phyloP scores from a whole-genome alignment of 1,140 invertebrate species.

The Pogonomyrmex barbatus region DNA sequence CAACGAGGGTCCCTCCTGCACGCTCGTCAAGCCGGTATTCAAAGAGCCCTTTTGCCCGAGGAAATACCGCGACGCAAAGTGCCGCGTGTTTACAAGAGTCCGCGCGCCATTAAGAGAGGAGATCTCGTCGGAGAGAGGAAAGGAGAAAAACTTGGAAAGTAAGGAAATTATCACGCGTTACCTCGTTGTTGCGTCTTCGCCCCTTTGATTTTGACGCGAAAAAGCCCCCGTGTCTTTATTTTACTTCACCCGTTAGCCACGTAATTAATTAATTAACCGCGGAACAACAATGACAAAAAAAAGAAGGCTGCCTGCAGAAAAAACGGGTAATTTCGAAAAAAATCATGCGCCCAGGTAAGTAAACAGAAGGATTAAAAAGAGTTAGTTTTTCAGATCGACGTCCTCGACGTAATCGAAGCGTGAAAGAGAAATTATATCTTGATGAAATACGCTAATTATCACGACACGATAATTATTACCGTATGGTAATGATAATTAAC shows the following conservation, averaged over 20 bases:
- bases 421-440: neutral
- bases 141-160: constrained; percentile 19
- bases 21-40: constrained; percentile 59
- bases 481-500: too few species aligned
- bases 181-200: constrained; percentile 6
- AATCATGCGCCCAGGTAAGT: too few species aligned
- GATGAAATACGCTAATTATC: neutral
- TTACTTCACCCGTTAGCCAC: neutral
- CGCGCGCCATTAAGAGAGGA: constrained; percentile 42
- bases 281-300: neutral
- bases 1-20: constrained; percentile 34
- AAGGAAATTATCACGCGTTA: constrained; percentile 48
- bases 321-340: neutral
- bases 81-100: constrained; percentile 66
- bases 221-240: neutral
- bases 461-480: neutral
- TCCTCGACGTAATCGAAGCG: neutral
- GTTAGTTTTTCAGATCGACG: neutral
- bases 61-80: constrained; percentile 64
- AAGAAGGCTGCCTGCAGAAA: neutral
- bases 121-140: neutral
- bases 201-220: constrained; percentile 47
- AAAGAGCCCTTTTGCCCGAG: constrained; percentile 67
- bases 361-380: neutral
- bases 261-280: constrained; percentile 44